A percentile compares a stretch with the other conserved stretches of the same genome.
phyloP scores from a whole-genome alignment of 2,888 invertebrate species.

The Drosophila fungiperda region DNA sequence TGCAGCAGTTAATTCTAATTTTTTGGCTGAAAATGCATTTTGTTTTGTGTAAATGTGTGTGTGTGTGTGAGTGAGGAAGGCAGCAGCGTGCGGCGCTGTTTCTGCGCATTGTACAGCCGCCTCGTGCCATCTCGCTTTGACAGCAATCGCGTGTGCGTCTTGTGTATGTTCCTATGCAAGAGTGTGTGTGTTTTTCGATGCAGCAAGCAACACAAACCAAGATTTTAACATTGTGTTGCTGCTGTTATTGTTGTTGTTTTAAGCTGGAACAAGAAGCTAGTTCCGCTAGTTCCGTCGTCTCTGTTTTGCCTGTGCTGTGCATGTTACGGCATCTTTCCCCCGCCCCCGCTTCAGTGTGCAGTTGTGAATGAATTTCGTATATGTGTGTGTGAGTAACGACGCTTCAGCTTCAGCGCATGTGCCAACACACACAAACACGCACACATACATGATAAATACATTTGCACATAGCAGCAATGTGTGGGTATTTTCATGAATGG shows the following conservation, averaged over 20 bases:
- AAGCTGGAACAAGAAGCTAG: conserved; percentile 64
- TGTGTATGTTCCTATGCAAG: conserved; percentile 25
- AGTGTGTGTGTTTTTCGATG: conserved; percentile 55
- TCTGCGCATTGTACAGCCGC: conserved; percentile 34
- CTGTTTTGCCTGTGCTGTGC: conserved; percentile 50
- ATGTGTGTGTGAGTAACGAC: conserved; percentile 53
- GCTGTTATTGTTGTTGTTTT: conserved; percentile 21
- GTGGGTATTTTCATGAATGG: conserved; percentile 82
- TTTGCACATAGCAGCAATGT: conserved; percentile 60
- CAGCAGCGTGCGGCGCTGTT: conserved; percentile 62
- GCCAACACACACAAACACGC: conserved; percentile 56
- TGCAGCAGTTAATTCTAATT: conserved; percentile 46
- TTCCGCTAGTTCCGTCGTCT: conserved; percentile 60
- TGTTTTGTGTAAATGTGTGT: conserved; percentile 42
- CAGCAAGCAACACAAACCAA: conserved; percentile 61
- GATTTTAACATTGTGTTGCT: conserved; percentile 56
- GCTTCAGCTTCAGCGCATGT: conserved; percentile 68
- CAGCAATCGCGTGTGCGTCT: conserved; percentile 52
- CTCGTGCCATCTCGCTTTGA: conserved; percentile 55
- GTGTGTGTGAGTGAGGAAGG: conserved; percentile 54
- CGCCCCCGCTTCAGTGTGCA: conserved; percentile 62
- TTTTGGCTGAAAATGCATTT: conserved; percentile 69
- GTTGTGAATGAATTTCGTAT: conserved; percentile 76
- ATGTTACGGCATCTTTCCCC: conserved; percentile 72
- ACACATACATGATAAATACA: conserved; percentile 6